Evolutionary conservation across 1,140 invertebrate genomes (phyloP), one percentile per base, ranked within the genome.

Genomic region (Trichoplusia ni): DNA sequence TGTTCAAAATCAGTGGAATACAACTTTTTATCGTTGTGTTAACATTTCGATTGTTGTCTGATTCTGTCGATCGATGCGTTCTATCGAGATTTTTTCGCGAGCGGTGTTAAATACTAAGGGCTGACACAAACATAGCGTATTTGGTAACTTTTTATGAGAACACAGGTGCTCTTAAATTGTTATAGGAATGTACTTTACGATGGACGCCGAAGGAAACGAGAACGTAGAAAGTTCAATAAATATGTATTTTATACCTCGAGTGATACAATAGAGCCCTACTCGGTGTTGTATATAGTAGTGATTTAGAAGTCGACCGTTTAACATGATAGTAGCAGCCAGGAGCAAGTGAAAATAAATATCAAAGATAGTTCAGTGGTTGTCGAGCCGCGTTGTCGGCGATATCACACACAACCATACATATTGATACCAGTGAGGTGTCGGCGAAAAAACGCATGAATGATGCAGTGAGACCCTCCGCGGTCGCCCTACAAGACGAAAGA

Each of bases 391-490:
- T 67, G 78, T 64, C 76, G 76, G 73, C 71, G 47, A 71, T 69
- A 70, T 77, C 72, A 79, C 64, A 77, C 71, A 73, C 65, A 14
- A 8, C 47, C 76, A 83, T 86, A 84, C 79, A 88, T 85, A 89
- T 84, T 84, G 80, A 88, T 83, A 84, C 70, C 61, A 58, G 79
- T 74, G 82, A 86, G 84, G 81, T 88, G 86, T 84, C 71, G 66
- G 46, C 69, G 68, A 90, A 89, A 90, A 88, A 90, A 79, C 75
- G 49, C 74, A 86, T 90, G 87, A 88, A 90, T 87, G 79, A 90
- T 90, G 79, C 84, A 90, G 84, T 81, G 86, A 80, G 83, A 85
- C 82, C 81, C 81, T 65, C 84, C 81, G 60, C 71, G 42, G 63
- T 69, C 65, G 77, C 79, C 74, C 78, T 82, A 89, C 84, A 86